phyloP scores from a whole-genome alignment of 2,113 vertebrate species.

The Hemiprocne comata region DNA sequence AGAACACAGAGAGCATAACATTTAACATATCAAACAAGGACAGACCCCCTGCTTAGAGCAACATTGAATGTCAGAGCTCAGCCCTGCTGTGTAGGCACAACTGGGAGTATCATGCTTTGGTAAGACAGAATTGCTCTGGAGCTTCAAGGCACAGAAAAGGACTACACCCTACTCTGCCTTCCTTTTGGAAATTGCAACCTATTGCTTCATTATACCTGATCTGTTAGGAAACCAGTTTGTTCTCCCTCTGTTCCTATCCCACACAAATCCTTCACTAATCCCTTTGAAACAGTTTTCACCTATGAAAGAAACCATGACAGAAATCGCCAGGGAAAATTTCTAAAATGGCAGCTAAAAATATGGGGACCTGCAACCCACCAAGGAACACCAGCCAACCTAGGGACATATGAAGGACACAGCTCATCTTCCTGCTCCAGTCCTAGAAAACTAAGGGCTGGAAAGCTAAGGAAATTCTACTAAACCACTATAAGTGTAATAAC shows the following conservation, averaged over 20 bases:
- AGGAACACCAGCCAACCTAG: not conserved
- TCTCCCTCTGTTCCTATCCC: not conserved
- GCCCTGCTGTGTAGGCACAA: not conserved
- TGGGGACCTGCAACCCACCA: not conserved
- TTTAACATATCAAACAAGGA: not conserved
- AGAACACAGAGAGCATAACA: not conserved
- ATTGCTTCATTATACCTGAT: not conserved
- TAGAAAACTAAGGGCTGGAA: not conserved
- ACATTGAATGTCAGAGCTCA: not conserved
- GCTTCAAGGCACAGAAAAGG: conserved; percentile 2
- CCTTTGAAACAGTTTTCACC: not conserved
- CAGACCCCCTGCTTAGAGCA: not conserved
- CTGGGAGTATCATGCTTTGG: not conserved
- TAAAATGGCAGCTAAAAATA: not conserved
- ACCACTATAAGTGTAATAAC: not conserved
- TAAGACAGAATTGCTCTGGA: conserved; percentile 20
- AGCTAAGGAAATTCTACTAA: not conserved
- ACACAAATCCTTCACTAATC: not conserved
- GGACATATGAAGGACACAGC: not conserved
- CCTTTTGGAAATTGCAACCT: not conserved
- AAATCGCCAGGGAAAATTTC: not conserved
- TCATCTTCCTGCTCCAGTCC: not conserved
- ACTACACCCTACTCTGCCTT: not conserved
- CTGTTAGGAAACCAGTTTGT: not conserved
- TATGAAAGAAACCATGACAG: accelerated